Base-by-base conservation (phyloP, 2,113 vertebrate genomes). In the Girardinichthys multiradiatus region DNA sequence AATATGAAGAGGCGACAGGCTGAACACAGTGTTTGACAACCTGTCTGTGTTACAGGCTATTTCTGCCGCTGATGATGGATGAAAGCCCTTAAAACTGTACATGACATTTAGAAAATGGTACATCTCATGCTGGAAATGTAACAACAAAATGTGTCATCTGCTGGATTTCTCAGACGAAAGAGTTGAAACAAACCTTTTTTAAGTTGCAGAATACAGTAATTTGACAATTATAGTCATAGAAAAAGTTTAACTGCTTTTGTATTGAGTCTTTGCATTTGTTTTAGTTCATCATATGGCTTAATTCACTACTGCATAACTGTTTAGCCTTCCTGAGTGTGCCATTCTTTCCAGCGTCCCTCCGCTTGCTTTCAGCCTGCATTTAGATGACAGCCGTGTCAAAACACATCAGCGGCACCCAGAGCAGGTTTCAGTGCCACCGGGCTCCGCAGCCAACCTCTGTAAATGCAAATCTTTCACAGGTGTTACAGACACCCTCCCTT, bases 31-130 rank as follows among this genome's bases (percentile, higher is more conserved):
- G 35, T 70, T 29, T 69, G 80, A 86, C 77, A 81, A 75, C 48
- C 69, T 77, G 69, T 72, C 82, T 64, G 68, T 17, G 19, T 75
- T 68, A 54, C 21, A 24, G 9, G 24, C 48, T 11, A 29, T 79
- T 78, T 68, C 61, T 76, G 80, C 64, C 73, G 63, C 67, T 57
- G 72, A 39, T 86, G 86, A 75, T 74, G 72, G 73, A 81, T 70
- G 30, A 85, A 82, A 82, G 51, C 60, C 57, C 51, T 13, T 58
- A 81, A 88, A 91, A 89, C 85, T 82, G 75, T 33, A 72, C 68
- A 68, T 90, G 90, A 88, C 90, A 92, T 93, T 92, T 90, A 79
- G 79, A 87, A 86, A 79, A 85, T 76, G 70, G 76, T 78, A 85
- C 51, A 48, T 83, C 86, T 72, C 45, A 37, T 66, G 64, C 73